Evolutionary conservation across 2,888 invertebrate genomes (phyloP).

Genomic region (Drosophila paramelanica): DNA sequence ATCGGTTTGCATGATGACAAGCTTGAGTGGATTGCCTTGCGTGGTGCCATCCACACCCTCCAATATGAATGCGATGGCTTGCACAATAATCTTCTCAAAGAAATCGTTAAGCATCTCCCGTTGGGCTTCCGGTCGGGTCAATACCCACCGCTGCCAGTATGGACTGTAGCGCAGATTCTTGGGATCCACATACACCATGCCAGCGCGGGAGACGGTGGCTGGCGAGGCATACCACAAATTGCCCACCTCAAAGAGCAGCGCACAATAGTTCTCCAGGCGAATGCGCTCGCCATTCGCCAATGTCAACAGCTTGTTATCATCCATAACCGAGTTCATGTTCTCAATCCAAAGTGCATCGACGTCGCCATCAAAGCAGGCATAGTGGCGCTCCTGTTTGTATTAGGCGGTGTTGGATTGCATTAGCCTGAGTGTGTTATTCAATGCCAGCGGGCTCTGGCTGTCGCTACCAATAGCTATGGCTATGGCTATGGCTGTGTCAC

Average conservation of each 20-base stretch:
- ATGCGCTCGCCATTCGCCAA: constrained; percentile 96
- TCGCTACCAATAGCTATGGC: constrained; percentile 2
- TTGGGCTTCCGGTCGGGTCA: constrained; percentile 86
- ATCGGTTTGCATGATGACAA: constrained; percentile 93
- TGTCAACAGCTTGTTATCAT: constrained; percentile 95
- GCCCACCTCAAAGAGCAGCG: constrained; percentile 95
- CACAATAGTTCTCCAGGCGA: constrained; percentile 91
- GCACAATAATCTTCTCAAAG: constrained; percentile 91
- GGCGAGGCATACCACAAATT: constrained; percentile 96
- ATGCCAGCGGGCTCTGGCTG: constrained; percentile 39
- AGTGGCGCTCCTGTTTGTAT: constrained; percentile 88
- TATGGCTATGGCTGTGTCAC: background rate
- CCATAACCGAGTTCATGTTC: constrained; percentile 99
- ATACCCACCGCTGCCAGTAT: constrained; percentile 94
- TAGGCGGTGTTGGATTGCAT: constrained; percentile 67
- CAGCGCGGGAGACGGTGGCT: constrained; percentile 95
- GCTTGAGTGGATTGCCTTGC: constrained; percentile 90
- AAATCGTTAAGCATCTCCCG: constrained; percentile 86
- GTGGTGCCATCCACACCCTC: constrained; percentile 91
- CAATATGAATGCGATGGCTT: constrained; percentile 89
- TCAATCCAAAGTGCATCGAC: constrained; percentile 98
- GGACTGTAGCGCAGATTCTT: constrained; percentile 95
- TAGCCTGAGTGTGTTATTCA: constrained; percentile 78
- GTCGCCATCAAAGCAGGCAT: constrained; percentile 96
- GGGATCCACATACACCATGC: constrained; percentile 97